Evolutionary conservation across 2,888 invertebrate species (phyloP).

Genomic region (Heliothis peltigera): DNA sequence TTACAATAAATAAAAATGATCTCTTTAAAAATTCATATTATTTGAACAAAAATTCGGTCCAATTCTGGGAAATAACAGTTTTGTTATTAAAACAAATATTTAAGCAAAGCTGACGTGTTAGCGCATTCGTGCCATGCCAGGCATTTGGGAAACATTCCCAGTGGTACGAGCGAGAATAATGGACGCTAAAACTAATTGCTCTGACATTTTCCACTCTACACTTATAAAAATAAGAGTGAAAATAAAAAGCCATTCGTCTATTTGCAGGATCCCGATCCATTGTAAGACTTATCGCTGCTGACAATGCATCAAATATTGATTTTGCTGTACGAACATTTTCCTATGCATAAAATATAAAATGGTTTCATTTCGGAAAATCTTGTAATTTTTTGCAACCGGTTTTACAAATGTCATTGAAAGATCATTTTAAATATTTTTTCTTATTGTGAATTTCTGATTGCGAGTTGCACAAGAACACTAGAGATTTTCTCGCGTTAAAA

Average conservation of each 20-base stretch:
- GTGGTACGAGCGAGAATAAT: slow-evolving; percentile 45
- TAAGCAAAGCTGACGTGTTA: slow-evolving; percentile 46
- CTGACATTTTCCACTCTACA: slow-evolving; percentile 32
- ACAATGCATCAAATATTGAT: slow-evolving; percentile 38
- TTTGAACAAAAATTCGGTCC: slow-evolving; percentile 25
- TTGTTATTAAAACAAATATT: slow-evolving; percentile 60
- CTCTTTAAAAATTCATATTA: slow-evolving; percentile 22
- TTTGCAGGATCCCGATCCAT: slow-evolving; percentile 23
- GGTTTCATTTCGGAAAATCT: not conserved
- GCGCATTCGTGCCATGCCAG: slow-evolving; percentile 37
- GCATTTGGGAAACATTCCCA: slow-evolving; percentile 31
- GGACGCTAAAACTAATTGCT: slow-evolving; percentile 34
- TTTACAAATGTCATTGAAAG: not conserved
- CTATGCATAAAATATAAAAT: not conserved
- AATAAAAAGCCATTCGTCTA: not conserved
- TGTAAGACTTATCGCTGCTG: slow-evolving; percentile 26
- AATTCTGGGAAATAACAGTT: slow-evolving; percentile 27
- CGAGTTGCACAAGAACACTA: not conserved
- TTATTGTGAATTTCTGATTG: not conserved
- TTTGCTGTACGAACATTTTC: not conserved
- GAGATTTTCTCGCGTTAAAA: not conserved
- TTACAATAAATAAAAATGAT: not conserved
- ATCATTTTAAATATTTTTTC: not conserved
- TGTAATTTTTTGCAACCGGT: not conserved
- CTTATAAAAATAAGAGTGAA: slow-evolving; percentile 19